Base-by-base conservation (phyloP, 2,113 vertebrate genomes). In the Hemiscyllium ocellatum region DNA sequence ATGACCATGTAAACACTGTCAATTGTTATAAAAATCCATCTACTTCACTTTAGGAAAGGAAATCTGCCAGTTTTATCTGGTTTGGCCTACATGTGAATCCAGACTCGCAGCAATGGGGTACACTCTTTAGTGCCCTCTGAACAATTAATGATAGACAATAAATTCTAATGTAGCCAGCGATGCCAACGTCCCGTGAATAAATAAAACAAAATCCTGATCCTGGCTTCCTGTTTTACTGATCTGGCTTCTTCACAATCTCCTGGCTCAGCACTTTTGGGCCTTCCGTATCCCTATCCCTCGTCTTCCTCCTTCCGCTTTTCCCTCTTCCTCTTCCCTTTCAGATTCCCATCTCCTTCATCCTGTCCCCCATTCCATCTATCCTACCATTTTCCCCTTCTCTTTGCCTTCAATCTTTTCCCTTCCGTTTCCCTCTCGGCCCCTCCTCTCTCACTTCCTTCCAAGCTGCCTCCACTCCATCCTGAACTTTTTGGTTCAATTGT, bases 311-410 rank as follows among this genome's bases (percentile, higher is more conserved):
- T 76, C 90, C 87, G 10, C 96, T 17, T 95, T 96, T 96, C 96
- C 94, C 42, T 8, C 65, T 85, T 68, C 6, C 5, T 76, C 94
- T 96, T 96, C 96, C 97, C 97, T 97, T 97, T 97, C 96, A 96
- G 96, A 96, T 96, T 96, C 96, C 96, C 96, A 96, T 24, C 95
- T 78, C 72, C 56, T 65, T n/a, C 42, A 56, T 95, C 26, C 61
- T 12, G 65, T 56, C 19, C 78, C 78, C n/a, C 37, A 33, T 76
- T 86, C 65, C 56, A 24, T 50, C 52, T 90, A 42, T 90, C 26
- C 24, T 87, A 50, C 26, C 24, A 47, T 37, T 80, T n/a, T 42
- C n/a, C n/a, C n/a, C 78, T 80, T 17, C 7, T 80, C 33, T 42
- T n/a, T 17, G 33, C 78, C n/a, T 42, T 80, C 15, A 80, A 13